These are phyloP conservation scores for Vannuccia rotundouncinata DNA, from an alignment of 2,888 invertebrate species.

Conservation along the genomic window DNA sequence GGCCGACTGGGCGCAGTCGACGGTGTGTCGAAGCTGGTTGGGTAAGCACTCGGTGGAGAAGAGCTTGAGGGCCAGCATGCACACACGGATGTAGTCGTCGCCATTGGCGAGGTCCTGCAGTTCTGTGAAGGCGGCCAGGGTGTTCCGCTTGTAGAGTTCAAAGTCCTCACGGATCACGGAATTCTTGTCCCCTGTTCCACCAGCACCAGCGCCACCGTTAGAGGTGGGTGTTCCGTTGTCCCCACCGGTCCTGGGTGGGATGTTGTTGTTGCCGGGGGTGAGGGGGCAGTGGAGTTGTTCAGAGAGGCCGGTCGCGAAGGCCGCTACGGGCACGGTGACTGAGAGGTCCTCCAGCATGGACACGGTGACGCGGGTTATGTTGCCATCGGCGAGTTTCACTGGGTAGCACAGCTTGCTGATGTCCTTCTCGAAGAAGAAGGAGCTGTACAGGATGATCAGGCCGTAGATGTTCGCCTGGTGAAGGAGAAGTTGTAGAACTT, in stretches of 20 bases:
- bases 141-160: conserved; percentile 39
- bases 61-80: conserved; percentile 37
- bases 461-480: conserved; percentile 40
- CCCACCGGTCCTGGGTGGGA: not conserved
- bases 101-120: conserved; percentile 16
- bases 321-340: conserved; percentile 28
- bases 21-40: conserved; percentile 25
- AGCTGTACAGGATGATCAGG: conserved; percentile 38
- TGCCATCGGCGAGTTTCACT: conserved; percentile 3
- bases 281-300: not conserved
- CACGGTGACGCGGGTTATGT: conserved; percentile 21
- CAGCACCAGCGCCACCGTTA: not conserved
- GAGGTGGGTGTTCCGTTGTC: too few relatives aligned
- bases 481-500: too few relatives aligned
- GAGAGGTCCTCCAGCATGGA: conserved; percentile 32
- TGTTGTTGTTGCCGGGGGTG: not conserved
- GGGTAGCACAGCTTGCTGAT: conserved; percentile 37
- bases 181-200: not conserved
- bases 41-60: conserved; percentile 35
- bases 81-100: conserved; percentile 36
- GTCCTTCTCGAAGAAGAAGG: conserved; percentile 39
- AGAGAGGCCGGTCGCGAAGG: conserved; percentile 25
- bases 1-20: conserved; percentile 18
- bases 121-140: conserved; percentile 33
- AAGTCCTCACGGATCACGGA: conserved; percentile 35